Conservation (phyloP, 2,797 vertebrate species). For the Somateria mollissima region DNA sequence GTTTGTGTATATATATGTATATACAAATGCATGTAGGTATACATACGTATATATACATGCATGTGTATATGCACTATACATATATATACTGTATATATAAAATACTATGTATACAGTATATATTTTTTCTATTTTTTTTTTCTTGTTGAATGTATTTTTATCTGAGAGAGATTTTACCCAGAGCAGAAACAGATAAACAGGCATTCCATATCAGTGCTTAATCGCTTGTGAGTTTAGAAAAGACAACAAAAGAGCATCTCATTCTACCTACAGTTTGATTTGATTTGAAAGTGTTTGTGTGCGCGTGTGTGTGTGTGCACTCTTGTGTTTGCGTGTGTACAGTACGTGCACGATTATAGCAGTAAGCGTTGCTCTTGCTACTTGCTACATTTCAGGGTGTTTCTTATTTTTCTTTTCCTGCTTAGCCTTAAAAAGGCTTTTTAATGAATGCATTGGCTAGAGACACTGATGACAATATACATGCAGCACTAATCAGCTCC, state of each 20-base stretch:
- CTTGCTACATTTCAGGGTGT: conserved; percentile 78
- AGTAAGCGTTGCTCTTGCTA: conserved; percentile 77
- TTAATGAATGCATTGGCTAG: conserved; percentile 78
- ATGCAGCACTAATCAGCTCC: conserved; percentile 77
- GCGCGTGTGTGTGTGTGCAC: conserved; percentile 43
- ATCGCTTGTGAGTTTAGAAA: conserved; percentile 77
- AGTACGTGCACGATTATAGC: conserved; percentile 67
- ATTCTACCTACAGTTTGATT: conserved; percentile 82
- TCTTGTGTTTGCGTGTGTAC: conserved; percentile 63
- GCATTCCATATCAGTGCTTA: conserved; percentile 87
- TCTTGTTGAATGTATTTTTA: conserved; percentile 96
- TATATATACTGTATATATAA: conserved; percentile 82
- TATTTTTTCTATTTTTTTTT: conserved; percentile 84
- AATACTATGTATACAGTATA: conserved; percentile 82
- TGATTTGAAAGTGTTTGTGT: conserved; percentile 71
- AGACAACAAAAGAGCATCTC: conserved; percentile 82
- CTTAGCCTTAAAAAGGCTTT: conserved; percentile 76
- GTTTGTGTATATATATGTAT: conserved; percentile 84
- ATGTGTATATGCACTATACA: conserved; percentile 75
- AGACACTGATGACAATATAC: conserved; percentile 74
- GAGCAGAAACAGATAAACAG: conserved; percentile 84
- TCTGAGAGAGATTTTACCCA: conserved; percentile 85
- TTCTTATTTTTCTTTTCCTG: conserved; percentile 76
- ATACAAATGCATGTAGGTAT: conserved; percentile 75
- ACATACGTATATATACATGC: conserved; percentile 78